Conservation (phyloP, 2,888 invertebrate genomes). For the Plagiodera versicolora region DNA sequence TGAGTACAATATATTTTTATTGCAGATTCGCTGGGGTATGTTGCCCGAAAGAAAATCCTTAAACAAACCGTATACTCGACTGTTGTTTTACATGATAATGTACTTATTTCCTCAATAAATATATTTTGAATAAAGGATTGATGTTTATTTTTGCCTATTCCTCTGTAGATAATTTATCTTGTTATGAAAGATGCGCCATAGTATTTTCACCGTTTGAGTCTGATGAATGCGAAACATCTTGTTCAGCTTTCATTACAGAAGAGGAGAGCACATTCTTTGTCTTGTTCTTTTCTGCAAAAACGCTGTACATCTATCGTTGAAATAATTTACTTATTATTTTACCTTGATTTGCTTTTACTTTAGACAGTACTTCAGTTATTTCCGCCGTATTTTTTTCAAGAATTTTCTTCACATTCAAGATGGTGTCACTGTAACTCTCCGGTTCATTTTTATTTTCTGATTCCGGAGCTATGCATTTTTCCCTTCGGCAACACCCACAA, state of each 20-base stretch:
- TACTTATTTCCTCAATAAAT: neutral
- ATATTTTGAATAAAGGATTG: neutral
- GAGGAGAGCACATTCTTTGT: neutral
- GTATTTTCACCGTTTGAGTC: neutral
- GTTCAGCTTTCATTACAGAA: neutral
- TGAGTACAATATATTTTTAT: constrained; percentile 3
- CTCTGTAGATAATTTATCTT: neutral
- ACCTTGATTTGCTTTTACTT: neutral
- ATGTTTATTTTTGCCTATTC: neutral
- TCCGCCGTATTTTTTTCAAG: neutral
- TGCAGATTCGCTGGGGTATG: constrained; percentile 41
- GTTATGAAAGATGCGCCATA: neutral
- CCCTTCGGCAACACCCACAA: neutral
- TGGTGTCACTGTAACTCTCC: neutral
- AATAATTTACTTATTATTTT: neutral
- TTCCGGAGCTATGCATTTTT: neutral
- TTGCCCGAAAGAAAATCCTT: constrained; percentile 31
- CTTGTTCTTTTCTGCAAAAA: neutral
- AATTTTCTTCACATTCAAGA: neutral
- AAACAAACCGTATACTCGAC: neutral
- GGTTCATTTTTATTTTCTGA: neutral
- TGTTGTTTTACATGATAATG: neutral
- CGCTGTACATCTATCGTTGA: no score
- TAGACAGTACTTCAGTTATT: neutral
- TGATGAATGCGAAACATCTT: neutral